A percentile compares a stretch with the other conserved stretches of the same genome.
Conservation (phyloP, 1,140 invertebrate genomes). For the Bombus picipes region DNA sequence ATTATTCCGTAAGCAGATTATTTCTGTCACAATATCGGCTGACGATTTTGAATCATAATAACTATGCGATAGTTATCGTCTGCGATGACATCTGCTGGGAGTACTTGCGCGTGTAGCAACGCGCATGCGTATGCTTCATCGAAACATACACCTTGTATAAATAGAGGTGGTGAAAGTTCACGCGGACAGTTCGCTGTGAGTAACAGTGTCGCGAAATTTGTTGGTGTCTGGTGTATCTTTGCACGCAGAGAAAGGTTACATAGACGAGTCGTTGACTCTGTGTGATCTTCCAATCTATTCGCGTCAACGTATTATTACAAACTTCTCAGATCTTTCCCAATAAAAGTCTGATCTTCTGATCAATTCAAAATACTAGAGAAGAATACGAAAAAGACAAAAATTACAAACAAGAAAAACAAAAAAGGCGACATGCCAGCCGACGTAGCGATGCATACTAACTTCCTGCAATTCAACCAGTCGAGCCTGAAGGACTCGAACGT, state of each 20-base stretch:
- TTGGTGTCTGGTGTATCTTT: not conserved
- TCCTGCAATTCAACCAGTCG: conserved; percentile 74
- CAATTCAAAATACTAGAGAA: not conserved
- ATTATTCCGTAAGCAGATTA: not conserved
- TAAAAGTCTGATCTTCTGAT: not conserved
- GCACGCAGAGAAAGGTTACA: not conserved
- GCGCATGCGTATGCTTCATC: conserved; percentile 33
- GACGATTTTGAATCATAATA: conserved; percentile 14
- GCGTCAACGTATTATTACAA: not conserved
- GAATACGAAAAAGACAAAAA: not conserved
- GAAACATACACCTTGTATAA: conserved; percentile 56
- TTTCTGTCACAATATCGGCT: not conserved
- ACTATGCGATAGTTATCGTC: not conserved
- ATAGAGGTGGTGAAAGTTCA: conserved; percentile 64
- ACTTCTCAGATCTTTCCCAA: not conserved
- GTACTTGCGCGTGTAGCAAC: not conserved
- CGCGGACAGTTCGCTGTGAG: conserved; percentile 56
- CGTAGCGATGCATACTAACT: conserved; percentile 79
- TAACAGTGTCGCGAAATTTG: not conserved
- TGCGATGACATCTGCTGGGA: conserved; percentile 40
- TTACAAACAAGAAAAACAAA: not conserved
- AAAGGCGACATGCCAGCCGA: conserved; percentile 79
- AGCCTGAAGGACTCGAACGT: conserved; percentile 73
- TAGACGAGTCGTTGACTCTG: conserved; percentile 7
- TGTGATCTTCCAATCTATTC: not conserved